These are phyloP conservation scores for Plecotus auritus DNA, from an alignment of 2,113 vertebrate genomes.

Conservation along the genomic window DNA sequence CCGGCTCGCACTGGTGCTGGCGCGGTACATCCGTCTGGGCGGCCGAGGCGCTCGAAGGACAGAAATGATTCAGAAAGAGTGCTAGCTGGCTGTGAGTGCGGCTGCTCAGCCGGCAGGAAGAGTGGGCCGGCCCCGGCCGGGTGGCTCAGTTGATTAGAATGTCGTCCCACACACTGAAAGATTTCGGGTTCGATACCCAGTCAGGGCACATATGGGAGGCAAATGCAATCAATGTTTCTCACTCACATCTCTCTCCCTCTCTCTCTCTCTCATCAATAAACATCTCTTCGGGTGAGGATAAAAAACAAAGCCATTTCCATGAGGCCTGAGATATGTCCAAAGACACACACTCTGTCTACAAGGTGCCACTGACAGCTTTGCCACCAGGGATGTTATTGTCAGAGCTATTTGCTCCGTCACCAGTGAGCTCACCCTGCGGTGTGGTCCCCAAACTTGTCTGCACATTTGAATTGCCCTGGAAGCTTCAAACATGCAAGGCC, in stretches of 20 bases:
- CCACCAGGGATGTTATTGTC: neutral
- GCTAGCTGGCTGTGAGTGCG: neutral
- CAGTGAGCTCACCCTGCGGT: neutral
- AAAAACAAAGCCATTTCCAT: neutral
- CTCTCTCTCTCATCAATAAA: neutral
- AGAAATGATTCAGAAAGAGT: neutral
- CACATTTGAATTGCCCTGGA: neutral
- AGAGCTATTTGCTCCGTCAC: neutral
- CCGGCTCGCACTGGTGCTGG: neutral
- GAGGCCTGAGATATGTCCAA: neutral
- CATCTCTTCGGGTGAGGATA: too few relatives aligned
- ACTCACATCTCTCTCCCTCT: too few relatives aligned
- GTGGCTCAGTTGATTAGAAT: neutral
- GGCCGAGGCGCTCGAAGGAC: neutral
- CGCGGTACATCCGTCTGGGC: neutral
- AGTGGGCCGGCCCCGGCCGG: neutral
- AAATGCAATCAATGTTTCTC: neutral
- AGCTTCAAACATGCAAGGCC: neutral
- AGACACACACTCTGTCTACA: neutral
- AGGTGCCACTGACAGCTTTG: neutral
- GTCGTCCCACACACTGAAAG: neutral
- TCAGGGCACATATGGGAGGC: neutral
- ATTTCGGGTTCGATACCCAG: too few relatives aligned
- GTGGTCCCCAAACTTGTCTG: neutral
- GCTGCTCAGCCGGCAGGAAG: neutral